Percentiles rank a stretch among this genome's conserved stretches.
phyloP scores from a whole-genome alignment of 2,888 invertebrate species.

The Andrena minutula region DNA sequence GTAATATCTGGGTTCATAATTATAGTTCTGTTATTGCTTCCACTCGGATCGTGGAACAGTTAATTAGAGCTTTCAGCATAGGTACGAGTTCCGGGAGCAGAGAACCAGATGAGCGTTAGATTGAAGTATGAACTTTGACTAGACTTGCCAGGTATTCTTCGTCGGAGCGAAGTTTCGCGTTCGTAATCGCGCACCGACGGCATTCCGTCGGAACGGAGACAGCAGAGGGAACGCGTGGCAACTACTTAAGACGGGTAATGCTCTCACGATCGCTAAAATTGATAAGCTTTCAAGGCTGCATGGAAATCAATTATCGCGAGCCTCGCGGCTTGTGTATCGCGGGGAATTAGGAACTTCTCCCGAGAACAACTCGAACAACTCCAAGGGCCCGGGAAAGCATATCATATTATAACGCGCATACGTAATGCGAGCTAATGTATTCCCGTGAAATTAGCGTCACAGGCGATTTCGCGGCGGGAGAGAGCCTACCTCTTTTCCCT shows the following conservation, averaged over 20 bases:
- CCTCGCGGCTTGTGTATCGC: slow-evolving; percentile 17
- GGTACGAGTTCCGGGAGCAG: neutral
- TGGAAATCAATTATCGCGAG: slow-evolving; percentile 54
- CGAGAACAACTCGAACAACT: slow-evolving; percentile 44
- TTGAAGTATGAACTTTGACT: neutral
- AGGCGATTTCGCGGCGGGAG: neutral
- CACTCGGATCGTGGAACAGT: neutral
- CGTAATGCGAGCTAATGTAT: slow-evolving; percentile 13
- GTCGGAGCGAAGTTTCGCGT: neutral
- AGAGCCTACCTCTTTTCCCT: neutral
- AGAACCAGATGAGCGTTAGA: neutral
- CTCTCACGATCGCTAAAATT: slow-evolving; percentile 47
- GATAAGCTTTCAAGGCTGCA: slow-evolving; percentile 50
- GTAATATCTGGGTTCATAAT: no score
- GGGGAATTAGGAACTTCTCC: slow-evolving; percentile 46
- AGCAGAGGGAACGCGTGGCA: slow-evolving; percentile 10
- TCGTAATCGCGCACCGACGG: neutral
- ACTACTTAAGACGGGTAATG: slow-evolving; percentile 43
- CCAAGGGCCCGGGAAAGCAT: slow-evolving; percentile 9
- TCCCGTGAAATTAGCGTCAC: neutral
- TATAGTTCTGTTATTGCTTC: neutral
- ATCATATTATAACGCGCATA: slow-evolving; percentile 42
- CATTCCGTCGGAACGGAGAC: slow-evolving; percentile 6
- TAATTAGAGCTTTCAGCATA: neutral
- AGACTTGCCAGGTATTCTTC: neutral